These are phyloP conservation scores for Montipora cactus DNA, from an alignment of 64 coral and sea anemone species.

Conservation along the genomic window DNA sequence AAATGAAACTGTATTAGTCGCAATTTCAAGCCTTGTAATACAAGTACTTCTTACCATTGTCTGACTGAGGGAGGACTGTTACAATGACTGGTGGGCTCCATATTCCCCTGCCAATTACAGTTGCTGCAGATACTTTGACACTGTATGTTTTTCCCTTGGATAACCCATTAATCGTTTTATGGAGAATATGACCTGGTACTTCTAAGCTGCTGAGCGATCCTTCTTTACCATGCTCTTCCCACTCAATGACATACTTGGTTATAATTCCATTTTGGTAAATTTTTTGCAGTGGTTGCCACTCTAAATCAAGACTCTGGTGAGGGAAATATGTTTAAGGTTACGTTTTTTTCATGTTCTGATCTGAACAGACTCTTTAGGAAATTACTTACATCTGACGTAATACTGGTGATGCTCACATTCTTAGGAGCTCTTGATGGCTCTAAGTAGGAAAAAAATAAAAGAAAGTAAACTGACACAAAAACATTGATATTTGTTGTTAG, in stretches of 20 bases:
- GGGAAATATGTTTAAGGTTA: background rate
- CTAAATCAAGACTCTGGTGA: conserved; percentile 81
- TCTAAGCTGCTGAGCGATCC: background rate
- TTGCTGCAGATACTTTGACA: conserved; percentile 67
- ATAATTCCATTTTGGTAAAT: conserved; percentile 66
- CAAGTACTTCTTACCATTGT: conserved; percentile 26
- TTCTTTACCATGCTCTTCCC: background rate
- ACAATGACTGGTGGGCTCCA: conserved; percentile 30
- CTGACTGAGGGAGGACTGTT: conserved; percentile 41
- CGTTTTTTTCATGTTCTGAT: background rate
- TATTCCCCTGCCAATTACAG: conserved; percentile 50
- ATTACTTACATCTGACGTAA: conserved; percentile 85
- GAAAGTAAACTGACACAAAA: background rate
- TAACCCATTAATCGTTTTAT: conserved; percentile 74
- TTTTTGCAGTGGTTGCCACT: conserved; percentile 70
- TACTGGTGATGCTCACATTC: conserved; percentile 57
- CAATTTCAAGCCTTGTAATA: too few relatives aligned
- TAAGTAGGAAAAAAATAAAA: background rate
- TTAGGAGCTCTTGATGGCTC: conserved; percentile 55
- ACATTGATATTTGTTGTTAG: too few relatives aligned
- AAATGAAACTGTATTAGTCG: too few relatives aligned
- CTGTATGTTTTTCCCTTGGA: conserved; percentile 61
- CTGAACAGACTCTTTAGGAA: background rate
- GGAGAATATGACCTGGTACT: conserved; percentile 39
- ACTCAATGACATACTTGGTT: conserved; percentile 69